These are phyloP conservation scores for Pristionchus entomophagus DNA, from an alignment of 2,888 invertebrate genomes.

Conservation along the genomic window DNA sequence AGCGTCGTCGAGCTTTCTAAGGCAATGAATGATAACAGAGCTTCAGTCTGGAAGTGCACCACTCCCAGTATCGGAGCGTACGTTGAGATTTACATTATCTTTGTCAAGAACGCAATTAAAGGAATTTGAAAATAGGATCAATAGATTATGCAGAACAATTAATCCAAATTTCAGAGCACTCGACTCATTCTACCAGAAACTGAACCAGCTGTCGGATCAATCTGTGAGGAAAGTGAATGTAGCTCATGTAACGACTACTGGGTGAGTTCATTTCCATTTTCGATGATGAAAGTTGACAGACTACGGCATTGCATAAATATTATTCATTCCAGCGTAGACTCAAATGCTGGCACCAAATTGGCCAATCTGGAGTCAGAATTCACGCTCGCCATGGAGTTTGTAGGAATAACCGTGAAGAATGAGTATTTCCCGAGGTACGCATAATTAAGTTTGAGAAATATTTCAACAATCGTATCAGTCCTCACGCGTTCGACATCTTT, in stretches of 20 bases:
- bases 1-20: background rate
- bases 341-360: background rate
- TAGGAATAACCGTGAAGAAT: slow-evolving; percentile 42
- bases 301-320: too few species aligned
- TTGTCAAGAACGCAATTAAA: too few species aligned
- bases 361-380: background rate
- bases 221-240: background rate
- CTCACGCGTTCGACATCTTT: background rate
- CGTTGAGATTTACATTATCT: background rate
- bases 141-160: background rate
- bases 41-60: background rate
- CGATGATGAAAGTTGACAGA: background rate
- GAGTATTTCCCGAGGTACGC: background rate
- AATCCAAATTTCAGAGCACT: background rate
- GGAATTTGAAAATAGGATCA: too few species aligned
- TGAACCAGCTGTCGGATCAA: background rate
- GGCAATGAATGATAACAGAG: background rate
- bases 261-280: background rate
- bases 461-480: too few species aligned
- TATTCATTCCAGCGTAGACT: slow-evolving; percentile 7
- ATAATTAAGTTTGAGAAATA: background rate
- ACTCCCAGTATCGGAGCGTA: background rate
- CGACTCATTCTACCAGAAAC: background rate
- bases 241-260: background rate
- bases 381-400: background rate